phyloP scores from a whole-genome alignment of 1,140 invertebrate genomes.

The Pygmarrhopalites habei region DNA sequence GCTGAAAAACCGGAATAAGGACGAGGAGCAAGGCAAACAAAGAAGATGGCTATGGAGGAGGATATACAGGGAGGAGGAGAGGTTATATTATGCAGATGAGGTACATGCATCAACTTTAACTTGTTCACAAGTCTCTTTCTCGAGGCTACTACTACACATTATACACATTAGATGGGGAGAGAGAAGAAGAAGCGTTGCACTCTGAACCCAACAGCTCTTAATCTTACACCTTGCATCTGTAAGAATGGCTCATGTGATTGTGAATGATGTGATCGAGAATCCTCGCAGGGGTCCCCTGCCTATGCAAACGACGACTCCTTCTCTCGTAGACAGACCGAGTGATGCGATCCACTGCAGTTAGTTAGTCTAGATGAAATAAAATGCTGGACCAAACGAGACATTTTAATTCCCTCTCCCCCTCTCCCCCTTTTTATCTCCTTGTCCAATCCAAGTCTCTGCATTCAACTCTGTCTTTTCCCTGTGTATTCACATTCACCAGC shows the following conservation, averaged over 20 bases:
- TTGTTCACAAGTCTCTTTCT: no score
- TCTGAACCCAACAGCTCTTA: background rate
- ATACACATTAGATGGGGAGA: background rate
- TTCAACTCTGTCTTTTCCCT: no score
- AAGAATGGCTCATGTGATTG: slow-evolving; percentile 10
- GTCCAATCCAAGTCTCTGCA: no score
- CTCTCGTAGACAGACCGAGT: no score
- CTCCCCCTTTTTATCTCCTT: background rate
- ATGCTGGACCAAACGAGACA: slow-evolving; percentile 8
- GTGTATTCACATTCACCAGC: no score
- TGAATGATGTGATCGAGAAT: slow-evolving; percentile 27
- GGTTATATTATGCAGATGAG: no score
- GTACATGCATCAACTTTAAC: no score
- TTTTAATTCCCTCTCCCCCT: slow-evolving; percentile 17
- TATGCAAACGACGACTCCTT: slow-evolving; percentile 9
- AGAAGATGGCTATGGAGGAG: no score
- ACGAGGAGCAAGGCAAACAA: no score
- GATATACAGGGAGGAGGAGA: no score
- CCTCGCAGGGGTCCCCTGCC: slow-evolving; percentile 15
- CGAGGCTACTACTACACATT: no score
- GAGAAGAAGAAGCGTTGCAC: slow-evolving; percentile 5
- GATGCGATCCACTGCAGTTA: background rate
- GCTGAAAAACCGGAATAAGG: no score
- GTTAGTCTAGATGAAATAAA: background rate
- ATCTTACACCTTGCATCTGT: slow-evolving; percentile 6